phyloP scores from a whole-genome alignment of 2,888 invertebrate species.

The Pinctada fucata region DNA sequence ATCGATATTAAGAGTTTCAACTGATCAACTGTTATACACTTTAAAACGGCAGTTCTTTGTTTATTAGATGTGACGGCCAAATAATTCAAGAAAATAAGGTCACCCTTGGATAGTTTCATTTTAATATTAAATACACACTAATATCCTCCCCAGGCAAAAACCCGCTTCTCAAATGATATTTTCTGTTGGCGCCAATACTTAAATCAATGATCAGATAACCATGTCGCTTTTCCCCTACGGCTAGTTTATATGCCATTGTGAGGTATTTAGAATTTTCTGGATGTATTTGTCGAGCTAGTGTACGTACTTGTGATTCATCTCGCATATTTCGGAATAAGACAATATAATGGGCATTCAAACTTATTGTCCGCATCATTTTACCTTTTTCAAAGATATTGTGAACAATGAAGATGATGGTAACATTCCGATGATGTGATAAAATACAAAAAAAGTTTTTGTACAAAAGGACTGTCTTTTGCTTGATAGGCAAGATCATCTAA shows the following conservation, averaged over 20 bases:
- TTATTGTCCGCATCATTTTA: constrained; percentile 43
- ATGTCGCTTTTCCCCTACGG: neutral
- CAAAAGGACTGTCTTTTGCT: too few species aligned
- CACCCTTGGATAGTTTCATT: constrained; percentile 6
- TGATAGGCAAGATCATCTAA: too few species aligned
- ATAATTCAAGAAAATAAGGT: neutral
- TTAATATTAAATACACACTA: neutral
- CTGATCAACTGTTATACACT: neutral
- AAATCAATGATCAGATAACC: constrained; percentile 2
- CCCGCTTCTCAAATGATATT: neutral
- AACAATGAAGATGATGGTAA: too few species aligned
- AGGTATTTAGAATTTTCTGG: too few species aligned
- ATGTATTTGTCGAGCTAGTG: too few species aligned
- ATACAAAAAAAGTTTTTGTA: neutral
- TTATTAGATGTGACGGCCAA: neutral
- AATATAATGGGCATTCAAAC: neutral
- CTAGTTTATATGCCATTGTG: too few species aligned
- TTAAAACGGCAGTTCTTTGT: neutral
- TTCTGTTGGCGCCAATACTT: neutral
- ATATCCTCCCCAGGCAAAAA: constrained; percentile 8
- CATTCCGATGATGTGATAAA: too few species aligned
- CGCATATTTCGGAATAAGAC: too few species aligned
- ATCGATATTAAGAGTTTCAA: too few species aligned
- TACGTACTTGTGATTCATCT: too few species aligned
- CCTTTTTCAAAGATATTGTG: constrained; percentile 29